Evolutionary conservation across 2,888 invertebrate species (phyloP).

Genomic region (Hedychridium roseum): DNA sequence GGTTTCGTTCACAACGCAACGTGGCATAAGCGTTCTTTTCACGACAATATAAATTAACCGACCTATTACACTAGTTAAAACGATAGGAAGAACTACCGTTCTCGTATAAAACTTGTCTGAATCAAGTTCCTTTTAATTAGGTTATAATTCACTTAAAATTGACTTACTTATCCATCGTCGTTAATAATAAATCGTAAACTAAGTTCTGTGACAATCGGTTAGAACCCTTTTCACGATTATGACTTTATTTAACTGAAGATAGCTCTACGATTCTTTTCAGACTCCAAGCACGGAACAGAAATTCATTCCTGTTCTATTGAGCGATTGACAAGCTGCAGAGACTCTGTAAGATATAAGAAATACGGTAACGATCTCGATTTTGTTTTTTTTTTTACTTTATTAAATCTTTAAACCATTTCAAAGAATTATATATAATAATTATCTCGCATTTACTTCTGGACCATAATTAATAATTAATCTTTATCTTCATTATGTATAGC

Average conservation of each 20-base stretch:
- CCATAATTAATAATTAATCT: slow-evolving; percentile 56
- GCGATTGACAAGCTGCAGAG: slow-evolving; percentile 37
- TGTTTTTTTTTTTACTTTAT: slow-evolving; percentile 49
- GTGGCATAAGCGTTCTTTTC: slow-evolving; percentile 42
- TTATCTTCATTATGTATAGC: slow-evolving; percentile 55
- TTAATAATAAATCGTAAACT: slow-evolving; percentile 31
- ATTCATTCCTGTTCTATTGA: slow-evolving; percentile 28
- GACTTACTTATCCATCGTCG: slow-evolving; percentile 32
- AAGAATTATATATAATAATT: slow-evolving; percentile 57
- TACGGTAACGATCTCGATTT: slow-evolving; percentile 42
- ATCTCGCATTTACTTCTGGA: slow-evolving; percentile 53
- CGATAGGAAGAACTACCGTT: slow-evolving; percentile 53
- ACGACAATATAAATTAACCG: slow-evolving; percentile 53
- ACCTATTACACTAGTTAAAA: slow-evolving; percentile 47
- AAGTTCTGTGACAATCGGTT: slow-evolving; percentile 23
- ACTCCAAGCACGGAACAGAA: slow-evolving; percentile 21
- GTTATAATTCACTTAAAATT: slow-evolving; percentile 30
- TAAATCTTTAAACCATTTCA: slow-evolving; percentile 58
- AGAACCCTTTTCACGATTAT: slow-evolving; percentile 13
- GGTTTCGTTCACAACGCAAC: no score
- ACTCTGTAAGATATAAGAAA: slow-evolving; percentile 43
- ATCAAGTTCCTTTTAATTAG: no score
- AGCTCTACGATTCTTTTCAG: slow-evolving; percentile 9
- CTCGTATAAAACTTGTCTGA: slow-evolving; percentile 49
- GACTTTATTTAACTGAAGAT: slow-evolving; percentile 23